Evolutionary conservation across 1,140 invertebrate genomes (phyloP).

Genomic region (Ridgeia piscesae): DNA sequence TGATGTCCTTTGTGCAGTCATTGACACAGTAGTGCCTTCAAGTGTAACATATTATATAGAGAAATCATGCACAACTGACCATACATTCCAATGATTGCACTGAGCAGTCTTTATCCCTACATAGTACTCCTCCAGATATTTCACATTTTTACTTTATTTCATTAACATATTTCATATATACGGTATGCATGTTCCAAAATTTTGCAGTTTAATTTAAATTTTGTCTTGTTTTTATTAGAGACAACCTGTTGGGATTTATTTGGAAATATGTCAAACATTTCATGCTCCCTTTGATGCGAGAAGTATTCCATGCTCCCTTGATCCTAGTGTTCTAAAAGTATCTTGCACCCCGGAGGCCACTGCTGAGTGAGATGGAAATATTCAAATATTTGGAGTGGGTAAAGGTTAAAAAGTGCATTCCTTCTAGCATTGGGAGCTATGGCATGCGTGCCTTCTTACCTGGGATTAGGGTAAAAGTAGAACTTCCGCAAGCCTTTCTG

Average conservation of each 20-base stretch:
- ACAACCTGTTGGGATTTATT: background rate
- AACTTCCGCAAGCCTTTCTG: background rate
- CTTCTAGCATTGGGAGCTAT: background rate
- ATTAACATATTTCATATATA: no score
- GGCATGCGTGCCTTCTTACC: background rate
- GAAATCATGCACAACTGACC: no score
- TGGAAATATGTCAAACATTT: background rate
- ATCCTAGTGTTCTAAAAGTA: background rate
- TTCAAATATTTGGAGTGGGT: background rate
- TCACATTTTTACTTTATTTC: no score
- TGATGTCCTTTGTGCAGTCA: no score
- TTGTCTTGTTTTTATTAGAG: background rate
- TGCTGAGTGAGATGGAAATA: background rate
- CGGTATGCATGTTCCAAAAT: no score
- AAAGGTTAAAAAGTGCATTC: background rate
- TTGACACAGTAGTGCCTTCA: no score
- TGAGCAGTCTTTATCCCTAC: no score
- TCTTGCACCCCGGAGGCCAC: background rate
- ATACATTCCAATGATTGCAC: no score
- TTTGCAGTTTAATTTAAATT: background rate
- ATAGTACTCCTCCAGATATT: no score
- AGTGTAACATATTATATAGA: no score
- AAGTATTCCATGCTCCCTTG: background rate
- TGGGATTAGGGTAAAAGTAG: background rate
- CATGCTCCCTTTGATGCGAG: background rate